Evolutionary conservation across 2,797 vertebrate species (phyloP).

Genomic region (Rhinatrema bivittatum): DNA sequence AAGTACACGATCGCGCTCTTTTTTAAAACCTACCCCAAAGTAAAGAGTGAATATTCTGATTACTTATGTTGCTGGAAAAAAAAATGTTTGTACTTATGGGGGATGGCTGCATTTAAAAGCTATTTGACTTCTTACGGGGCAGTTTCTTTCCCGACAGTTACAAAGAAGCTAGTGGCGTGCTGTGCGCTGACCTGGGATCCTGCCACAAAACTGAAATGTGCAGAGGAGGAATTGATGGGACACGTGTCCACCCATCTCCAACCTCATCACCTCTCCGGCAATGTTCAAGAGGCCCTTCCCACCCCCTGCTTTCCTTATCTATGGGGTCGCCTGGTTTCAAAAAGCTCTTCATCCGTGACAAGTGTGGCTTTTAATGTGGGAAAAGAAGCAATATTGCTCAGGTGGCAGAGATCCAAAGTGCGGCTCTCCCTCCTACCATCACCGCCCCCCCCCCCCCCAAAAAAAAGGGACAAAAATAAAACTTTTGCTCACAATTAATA

Average conservation of each 20-base stretch:
- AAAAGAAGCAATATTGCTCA: constrained; percentile 19
- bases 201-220: constrained; percentile 26
- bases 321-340: constrained; percentile 5
- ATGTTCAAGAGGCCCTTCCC: constrained; percentile 6
- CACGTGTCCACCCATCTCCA: constrained; percentile 20
- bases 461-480: constrained; percentile 33
- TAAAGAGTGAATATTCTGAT: no score
- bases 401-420: constrained; percentile 40
- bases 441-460: constrained; percentile 12
- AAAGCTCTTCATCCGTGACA: constrained; percentile 15
- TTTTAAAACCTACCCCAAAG: no score
- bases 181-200: constrained; percentile 27
- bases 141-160: constrained; percentile 18
- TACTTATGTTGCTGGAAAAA: no score
- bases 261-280: constrained; percentile 5
- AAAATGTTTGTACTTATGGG: no score
- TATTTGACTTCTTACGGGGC: not conserved
- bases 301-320: not conserved
- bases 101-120: constrained; percentile 15
- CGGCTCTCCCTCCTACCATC: constrained; percentile 15
- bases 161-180: constrained; percentile 28
- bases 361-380: constrained; percentile 21
- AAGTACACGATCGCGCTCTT: no score
- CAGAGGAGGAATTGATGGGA: constrained; percentile 26
- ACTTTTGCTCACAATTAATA: constrained; percentile 61